Conservation (phyloP, 2,888 invertebrate species). For the Schizotus pectinicornis region DNA sequence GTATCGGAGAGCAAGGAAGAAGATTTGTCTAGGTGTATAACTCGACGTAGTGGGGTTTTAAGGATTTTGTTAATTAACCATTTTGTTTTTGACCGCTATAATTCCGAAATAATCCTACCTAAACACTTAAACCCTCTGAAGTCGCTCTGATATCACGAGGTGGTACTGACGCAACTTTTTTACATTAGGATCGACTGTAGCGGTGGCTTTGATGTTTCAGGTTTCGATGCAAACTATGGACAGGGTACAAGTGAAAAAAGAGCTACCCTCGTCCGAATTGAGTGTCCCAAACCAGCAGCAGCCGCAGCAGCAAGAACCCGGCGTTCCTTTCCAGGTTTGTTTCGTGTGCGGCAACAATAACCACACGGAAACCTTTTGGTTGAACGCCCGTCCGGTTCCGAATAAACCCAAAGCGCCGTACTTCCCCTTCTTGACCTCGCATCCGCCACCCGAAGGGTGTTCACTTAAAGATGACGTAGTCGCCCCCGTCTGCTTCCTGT, state of each 20-base stretch:
- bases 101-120: too few relatives aligned
- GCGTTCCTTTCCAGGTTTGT: constrained; percentile 58
- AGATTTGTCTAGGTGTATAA: too few relatives aligned
- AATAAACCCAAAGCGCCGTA: constrained; percentile 79
- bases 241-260: constrained; percentile 61
- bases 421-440: constrained; percentile 90
- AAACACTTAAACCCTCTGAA: too few relatives aligned
- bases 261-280: constrained; percentile 48
- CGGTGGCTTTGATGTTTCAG: constrained; percentile 38
- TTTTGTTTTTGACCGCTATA: too few relatives aligned
- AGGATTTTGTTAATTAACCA: too few relatives aligned
- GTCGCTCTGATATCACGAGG: too few relatives aligned
- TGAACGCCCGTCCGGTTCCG: constrained; percentile 71
- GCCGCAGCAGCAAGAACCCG: constrained; percentile 32
- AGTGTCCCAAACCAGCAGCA: constrained; percentile 40
- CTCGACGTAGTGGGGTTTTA: too few relatives aligned
- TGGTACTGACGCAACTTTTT: too few relatives aligned
- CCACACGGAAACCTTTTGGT: constrained; percentile 65
- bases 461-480: constrained; percentile 52
- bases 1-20: too few relatives aligned
- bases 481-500: constrained; percentile 82
- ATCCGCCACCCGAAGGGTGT: constrained; percentile 84
- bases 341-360: constrained; percentile 79
- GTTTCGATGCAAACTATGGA: constrained; percentile 59
- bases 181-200: too few relatives aligned